Evolutionary conservation across 2,113 vertebrate genomes (phyloP), one percentile per base, ranked within the genome.

Genomic region (Notiomystis cincta): DNA sequence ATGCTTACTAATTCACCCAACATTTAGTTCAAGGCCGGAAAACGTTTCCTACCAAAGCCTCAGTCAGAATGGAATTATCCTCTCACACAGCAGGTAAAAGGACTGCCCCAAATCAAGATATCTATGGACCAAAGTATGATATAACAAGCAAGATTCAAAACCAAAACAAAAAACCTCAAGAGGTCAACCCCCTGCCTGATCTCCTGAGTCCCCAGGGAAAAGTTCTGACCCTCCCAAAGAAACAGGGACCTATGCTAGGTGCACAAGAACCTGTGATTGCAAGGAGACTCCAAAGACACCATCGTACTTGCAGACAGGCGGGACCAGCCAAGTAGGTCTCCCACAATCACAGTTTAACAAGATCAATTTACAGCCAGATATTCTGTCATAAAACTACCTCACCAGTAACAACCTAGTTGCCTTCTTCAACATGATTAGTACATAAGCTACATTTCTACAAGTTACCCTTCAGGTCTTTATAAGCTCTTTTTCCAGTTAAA

Each of bases 251-350:
- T 30, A 10, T 13, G 9, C 16, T 20, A 70, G 27, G 17, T 38
- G 33, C 51, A 64, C 25, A 9, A 15, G 12, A 82, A 76, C 10
- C 58, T 22, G 28, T 9, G 37, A 79, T 0, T 65, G 50, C 40
- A 61, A 66, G 31, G 25, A 70, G 35, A 45, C 17, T 58, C 44
- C 40, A 65, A 33, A 64, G 40, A 75, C 53, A 82, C 0, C 1
- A 1, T 0, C 40, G 17, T 15, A 40, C 35, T 50, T 78, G 1
- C 45, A 35, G 47, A 15, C 23, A 83, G 15, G 38, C 0, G 0
- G 23, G 28, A 66, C 20, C n/a, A 70, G 58, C 23, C 69, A 66
- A 66, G 25, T 6, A 50, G 47, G n/a, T 58, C 72, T 65, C 38
- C 33, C 51, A 42, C 0, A 1, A 66, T 38, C 62, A 65, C 1